Evolutionary conservation across 1,140 invertebrate species (phyloP).

Genomic region (Brachionus asplanchnoidis): DNA sequence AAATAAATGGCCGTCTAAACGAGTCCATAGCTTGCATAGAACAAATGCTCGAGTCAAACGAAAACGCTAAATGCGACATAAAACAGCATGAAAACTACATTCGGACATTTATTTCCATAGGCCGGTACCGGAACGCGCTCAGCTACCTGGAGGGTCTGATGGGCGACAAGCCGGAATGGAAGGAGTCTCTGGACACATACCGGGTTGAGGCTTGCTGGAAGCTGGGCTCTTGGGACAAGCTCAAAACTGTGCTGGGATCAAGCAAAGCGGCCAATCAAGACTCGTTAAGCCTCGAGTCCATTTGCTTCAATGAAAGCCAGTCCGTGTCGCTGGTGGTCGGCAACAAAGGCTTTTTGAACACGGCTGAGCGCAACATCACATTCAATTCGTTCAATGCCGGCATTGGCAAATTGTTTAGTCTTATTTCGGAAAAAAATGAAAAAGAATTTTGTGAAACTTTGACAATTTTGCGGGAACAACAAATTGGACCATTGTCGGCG

Average conservation of each 20-base stretch:
- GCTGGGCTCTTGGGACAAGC: slow-evolving; percentile 68
- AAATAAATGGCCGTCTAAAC: slow-evolving; percentile 35
- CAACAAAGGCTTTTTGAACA: slow-evolving; percentile 25
- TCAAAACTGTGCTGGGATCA: slow-evolving; percentile 52
- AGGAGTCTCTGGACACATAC: slow-evolving; percentile 55
- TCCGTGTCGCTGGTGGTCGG: neutral
- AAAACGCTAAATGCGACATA: slow-evolving; percentile 26
- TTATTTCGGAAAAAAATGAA: neutral
- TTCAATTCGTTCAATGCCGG: slow-evolving; percentile 38
- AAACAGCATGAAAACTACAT: slow-evolving; percentile 38
- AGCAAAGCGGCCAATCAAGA: slow-evolving; percentile 62
- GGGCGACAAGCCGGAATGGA: slow-evolving; percentile 49
- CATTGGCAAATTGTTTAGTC: slow-evolving; percentile 21
- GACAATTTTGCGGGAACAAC: slow-evolving; percentile 45
- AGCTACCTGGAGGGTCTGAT: slow-evolving; percentile 32
- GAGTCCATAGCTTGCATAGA: slow-evolving; percentile 39
- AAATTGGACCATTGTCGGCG: slow-evolving; percentile 66
- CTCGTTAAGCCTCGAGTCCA: slow-evolving; percentile 48
- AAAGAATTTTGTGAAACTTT: neutral
- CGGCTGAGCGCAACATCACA: neutral
- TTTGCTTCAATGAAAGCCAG: neutral
- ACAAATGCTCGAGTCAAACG: slow-evolving; percentile 39
- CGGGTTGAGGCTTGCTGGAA: slow-evolving; percentile 79
- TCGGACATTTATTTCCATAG: slow-evolving; percentile 35
- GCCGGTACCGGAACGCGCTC: slow-evolving; percentile 25